Conservation (phyloP, 2,113 vertebrate species). For the Barbus barbus region DNA sequence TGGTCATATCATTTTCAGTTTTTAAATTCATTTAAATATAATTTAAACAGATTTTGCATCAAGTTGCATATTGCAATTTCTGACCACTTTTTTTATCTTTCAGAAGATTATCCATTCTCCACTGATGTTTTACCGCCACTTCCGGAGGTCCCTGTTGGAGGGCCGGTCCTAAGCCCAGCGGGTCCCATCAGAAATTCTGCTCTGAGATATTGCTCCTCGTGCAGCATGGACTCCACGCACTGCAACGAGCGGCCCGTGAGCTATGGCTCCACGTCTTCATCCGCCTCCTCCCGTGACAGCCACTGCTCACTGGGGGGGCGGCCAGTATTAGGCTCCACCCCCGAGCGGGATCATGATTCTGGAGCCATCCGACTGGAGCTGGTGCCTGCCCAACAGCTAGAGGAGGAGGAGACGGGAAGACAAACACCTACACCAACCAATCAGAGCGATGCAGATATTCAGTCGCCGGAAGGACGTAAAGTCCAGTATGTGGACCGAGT, state of each 20-base stretch:
- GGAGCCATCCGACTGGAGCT: conserved; percentile 92
- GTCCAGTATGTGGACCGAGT: conserved; percentile 93
- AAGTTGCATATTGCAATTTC: background rate
- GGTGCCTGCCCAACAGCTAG: conserved; percentile 82
- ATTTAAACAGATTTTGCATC: background rate
- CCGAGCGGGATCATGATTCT: conserved; percentile 84
- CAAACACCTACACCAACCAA: conserved; percentile 62
- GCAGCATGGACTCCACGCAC: conserved; percentile 85
- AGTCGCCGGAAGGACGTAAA: conserved; percentile 79
- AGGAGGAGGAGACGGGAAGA: conserved; percentile 72
- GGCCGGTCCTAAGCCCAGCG: conserved; percentile 70
- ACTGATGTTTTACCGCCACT: conserved; percentile 80
- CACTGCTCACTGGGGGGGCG: conserved; percentile 93
- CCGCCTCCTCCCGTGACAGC: conserved; percentile 93
- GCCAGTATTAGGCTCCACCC: conserved; percentile 83
- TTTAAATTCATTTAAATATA: too few relatives aligned
- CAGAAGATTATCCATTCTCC: conserved; percentile 83
- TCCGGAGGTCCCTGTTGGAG: conserved; percentile 73
- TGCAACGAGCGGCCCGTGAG: conserved; percentile 93
- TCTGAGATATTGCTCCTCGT: conserved; percentile 74
- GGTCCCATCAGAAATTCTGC: conserved; percentile 64
- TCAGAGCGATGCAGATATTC: conserved; percentile 64
- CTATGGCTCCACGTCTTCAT: conserved; percentile 97
- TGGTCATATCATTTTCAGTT: too few relatives aligned
- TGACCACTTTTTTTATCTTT: conserved; percentile 25